Evolutionary conservation across 35 echinoderm and acorn worm genomes (phyloP), one percentile per base, ranked within the genome.

Genomic region (Apostichopus californicus): DNA sequence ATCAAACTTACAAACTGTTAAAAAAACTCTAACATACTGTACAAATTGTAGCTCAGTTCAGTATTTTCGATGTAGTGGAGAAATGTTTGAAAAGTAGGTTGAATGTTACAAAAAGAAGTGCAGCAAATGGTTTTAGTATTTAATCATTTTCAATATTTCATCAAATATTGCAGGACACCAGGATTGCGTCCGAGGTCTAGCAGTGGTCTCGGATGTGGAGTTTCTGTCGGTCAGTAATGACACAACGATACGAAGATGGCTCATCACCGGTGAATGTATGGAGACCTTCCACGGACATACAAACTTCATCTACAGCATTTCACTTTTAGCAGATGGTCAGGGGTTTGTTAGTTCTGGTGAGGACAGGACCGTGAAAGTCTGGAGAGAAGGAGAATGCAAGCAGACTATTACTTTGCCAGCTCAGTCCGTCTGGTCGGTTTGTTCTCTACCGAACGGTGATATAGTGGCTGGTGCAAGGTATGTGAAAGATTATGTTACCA

Each of bases 181-280:
- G 22, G 97, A 99, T 78, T 98, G 97, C 79, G 97, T 99, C 6
- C 91, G 95, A 54, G 89, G 90, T 13, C 56, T 96, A 52, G 95
- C 95, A 79, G 87, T 99, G 17, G 21, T 99, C 3, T 96, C 97
- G 0, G 97, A 96, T 5, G 57, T 95, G 23, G 93, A 96, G 57
- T 96, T 99, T 83, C 92, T 99, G 18, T 99, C 97, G 5, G 93
- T 95, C 18, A 96, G 95, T 26, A 99, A 99, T 23, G 97, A 99
- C 82, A 91, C 78, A 17, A 95, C 91, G 12, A 91, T 99, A 86
- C 97, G 97, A 23, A 81, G 93, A 64, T 99, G 97, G 97, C 77
- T 93, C 22, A 94, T 92, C 22, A 99, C 87, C 9, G 97, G 97
- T 9, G 97, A 99, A 9, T 99, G 95, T 68, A 68, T 93, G 18